Conservation (phyloP, 2,888 invertebrate species). For the Antheraea assamensis region DNA sequence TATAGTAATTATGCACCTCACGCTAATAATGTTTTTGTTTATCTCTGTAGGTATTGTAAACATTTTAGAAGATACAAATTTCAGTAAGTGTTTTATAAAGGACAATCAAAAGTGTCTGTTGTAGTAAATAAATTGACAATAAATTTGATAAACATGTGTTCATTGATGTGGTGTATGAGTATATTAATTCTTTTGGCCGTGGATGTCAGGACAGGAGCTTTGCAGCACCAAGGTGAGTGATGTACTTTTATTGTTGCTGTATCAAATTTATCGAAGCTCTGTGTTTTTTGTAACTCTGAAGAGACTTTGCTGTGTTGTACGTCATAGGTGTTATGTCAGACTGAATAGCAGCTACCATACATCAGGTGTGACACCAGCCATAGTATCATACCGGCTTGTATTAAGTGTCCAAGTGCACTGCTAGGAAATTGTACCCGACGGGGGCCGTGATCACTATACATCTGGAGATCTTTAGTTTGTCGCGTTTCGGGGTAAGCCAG, state of each 20-base stretch:
- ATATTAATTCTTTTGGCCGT: constrained; percentile 54
- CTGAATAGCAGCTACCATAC: too few species aligned
- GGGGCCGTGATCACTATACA: not conserved
- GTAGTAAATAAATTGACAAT: not conserved
- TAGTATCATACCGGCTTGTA: too few species aligned
- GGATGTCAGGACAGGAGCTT: constrained; percentile 60
- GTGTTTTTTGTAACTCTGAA: too few species aligned
- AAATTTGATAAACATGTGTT: constrained; percentile 43
- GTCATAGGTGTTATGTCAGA: too few species aligned
- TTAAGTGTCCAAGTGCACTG: too few species aligned
- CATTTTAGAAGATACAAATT: not conserved
- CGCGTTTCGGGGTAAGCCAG: too few species aligned
- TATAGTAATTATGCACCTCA: not conserved
- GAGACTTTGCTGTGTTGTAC: too few species aligned
- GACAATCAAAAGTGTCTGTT: not conserved
- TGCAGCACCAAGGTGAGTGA: constrained; percentile 59
- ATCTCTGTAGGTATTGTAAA: not conserved
- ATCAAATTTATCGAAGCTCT: not conserved
- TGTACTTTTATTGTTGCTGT: not conserved
- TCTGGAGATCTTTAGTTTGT: not conserved
- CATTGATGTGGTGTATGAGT: constrained; percentile 59
- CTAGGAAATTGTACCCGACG: too few species aligned
- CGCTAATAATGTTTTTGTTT: not conserved
- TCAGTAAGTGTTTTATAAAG: not conserved
- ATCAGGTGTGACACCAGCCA: too few species aligned